Evolutionary conservation across 2,888 invertebrate genomes (phyloP), one percentile per base, ranked within the genome.

Genomic region (Digitonthophagus gazella): DNA sequence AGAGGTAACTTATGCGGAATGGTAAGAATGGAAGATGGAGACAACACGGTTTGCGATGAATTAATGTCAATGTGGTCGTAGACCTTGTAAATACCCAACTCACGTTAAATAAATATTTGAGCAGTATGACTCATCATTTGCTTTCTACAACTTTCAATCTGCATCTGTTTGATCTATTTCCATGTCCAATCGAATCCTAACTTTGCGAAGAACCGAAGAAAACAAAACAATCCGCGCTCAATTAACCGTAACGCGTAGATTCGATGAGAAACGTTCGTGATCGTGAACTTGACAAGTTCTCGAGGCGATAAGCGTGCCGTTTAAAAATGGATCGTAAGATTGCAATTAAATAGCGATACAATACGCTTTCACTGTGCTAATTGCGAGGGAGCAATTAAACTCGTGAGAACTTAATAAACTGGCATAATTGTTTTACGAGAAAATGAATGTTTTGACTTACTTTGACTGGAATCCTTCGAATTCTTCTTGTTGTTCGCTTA

Each of bases 401-500:
- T 6, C 28, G 28, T 44, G 28, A 44, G 28, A 44, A 44, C 6
- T 44, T 44, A n/a, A n/a, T n/a, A n/a, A n/a, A n/a, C n/a, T n/a
- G n/a, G n/a, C n/a, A n/a, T n/a, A n/a, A 44, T 44, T 44, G 28
- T 44, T 44, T 44, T 44, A 11, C 11, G 11, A 44, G 28, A 8
- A 44, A 44, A 44, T 44, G 6, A 58, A 66, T 28, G 67, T 72
- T n/a, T n/a, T n/a, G n/a, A 86, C 91, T 90, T 84, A 97, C 97
- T 93, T 96, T 80, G 93, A 91, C 82, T 94, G 93, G 79, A 99
- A 93, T 74, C 96, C 96, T 83, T 98, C 98, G 80, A 98, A 91
- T 82, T 99, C 98, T 80, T 99, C 98, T 74, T 94, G 92, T 82
- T 99, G 98, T 83, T 99, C 98, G 77, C 93, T 93, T 78, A 99